Conservation (phyloP, 2,113 vertebrate species). For the Embiotoca jacksoni region DNA sequence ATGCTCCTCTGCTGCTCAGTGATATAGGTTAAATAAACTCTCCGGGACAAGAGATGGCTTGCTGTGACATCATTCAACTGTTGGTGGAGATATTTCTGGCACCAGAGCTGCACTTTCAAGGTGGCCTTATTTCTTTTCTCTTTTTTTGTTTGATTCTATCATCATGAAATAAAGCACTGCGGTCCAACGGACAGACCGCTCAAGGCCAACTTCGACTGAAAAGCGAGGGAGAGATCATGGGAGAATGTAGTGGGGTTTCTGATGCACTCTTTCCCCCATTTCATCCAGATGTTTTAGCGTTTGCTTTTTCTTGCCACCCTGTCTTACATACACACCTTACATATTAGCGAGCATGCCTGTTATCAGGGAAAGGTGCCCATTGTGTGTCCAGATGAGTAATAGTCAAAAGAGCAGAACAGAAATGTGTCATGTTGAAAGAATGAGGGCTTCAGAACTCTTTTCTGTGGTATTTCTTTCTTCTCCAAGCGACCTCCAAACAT, state of each 20-base stretch:
- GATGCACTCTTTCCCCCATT: conserved; percentile 50
- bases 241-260: conserved; percentile 36
- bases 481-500: conserved; percentile 43
- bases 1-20: conserved; percentile 74
- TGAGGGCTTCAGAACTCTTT: conserved; percentile 54
- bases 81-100: conserved; percentile 55
- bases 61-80: conserved; percentile 61
- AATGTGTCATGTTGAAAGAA: conserved; percentile 71
- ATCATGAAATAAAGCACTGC: conserved; percentile 51
- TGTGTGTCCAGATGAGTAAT: conserved; percentile 72
- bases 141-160: conserved; percentile 42
- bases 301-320: conserved; percentile 58
- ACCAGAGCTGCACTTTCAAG: conserved; percentile 35
- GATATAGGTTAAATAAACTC: conserved; percentile 75
- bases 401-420: conserved; percentile 47
- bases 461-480: conserved; percentile 61
- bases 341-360: conserved; percentile 62
- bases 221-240: conserved; percentile 8
- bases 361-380: conserved; percentile 68
- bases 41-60: conserved; percentile 40
- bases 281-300: conserved; percentile 58
- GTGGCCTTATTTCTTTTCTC: conserved; percentile 45
- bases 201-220: conserved; percentile 40
- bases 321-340: conserved; percentile 70
- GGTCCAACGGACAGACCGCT: conserved; percentile 30